Percentiles rank a stretch among this genome's conserved stretches.
phyloP scores from a whole-genome alignment of 2,888 invertebrate genomes.

The Limnephilus auricula region DNA sequence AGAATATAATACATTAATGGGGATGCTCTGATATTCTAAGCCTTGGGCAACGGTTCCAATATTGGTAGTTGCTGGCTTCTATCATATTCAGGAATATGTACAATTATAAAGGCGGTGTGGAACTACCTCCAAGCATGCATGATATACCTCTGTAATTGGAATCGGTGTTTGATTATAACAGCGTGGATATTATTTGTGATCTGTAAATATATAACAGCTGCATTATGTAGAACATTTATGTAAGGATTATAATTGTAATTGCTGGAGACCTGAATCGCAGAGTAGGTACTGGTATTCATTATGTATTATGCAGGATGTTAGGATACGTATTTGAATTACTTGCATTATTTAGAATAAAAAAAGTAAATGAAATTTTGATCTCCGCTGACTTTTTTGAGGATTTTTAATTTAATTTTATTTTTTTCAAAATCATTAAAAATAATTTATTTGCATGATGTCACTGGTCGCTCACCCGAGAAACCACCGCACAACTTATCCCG shows the following conservation, averaged over 20 bases:
- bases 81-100: neutral
- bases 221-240: neutral
- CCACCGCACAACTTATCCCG: no score
- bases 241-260: neutral
- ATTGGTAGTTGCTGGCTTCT: neutral
- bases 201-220: slow-evolving; percentile 7
- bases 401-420: no score
- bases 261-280: no score
- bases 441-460: no score
- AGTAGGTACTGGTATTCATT: no score
- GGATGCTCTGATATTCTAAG: neutral
- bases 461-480: no score
- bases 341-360: no score
- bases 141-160: slow-evolving; percentile 30
- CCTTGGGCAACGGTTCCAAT: slow-evolving; percentile 5
- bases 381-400: no score
- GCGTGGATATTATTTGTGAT: neutral
- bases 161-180: slow-evolving; percentile 14
- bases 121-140: neutral
- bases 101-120: neutral
- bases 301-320: no score
- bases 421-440: no score
- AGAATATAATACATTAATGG: neutral
- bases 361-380: no score
- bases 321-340: no score